Base-by-base conservation (phyloP, 2,888 invertebrate genomes). In the Drosophila peninsularis region DNA sequence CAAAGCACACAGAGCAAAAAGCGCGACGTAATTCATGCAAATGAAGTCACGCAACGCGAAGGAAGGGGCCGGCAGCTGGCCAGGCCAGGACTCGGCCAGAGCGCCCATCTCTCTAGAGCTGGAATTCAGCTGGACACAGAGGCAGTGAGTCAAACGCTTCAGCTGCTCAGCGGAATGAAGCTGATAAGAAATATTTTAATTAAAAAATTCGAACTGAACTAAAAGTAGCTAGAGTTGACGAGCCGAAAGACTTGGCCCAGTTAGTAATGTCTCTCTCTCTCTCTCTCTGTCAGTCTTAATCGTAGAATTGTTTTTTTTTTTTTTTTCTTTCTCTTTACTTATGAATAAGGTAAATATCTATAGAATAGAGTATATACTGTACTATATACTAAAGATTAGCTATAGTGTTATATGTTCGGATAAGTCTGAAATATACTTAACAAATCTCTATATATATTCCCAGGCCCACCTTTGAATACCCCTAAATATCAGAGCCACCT, bases 1-100 rank as follows among this genome's bases (percentile, higher is more conserved):
- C 47, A 30, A 47, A 13, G 30, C 30, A 32, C 17, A 30, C 47
- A 32, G 11, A 32, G 74, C 17, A 27, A 62, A 69, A 78, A 74
- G 75, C 44, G 78, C 78, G 72, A 78, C 82, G 78, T 85, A 89
- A 85, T 85, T 89, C 86, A 90, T 90, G 90, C 84, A 90, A 90
- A 90, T 88, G 70, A 80, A 90, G 90, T 90, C 90, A 90, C 90
- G 90, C 90, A 90, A 90, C 57, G 36, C 34, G 36, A 52, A 60
- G 52, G 61, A 32, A 47, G 21, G 13, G 44, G 21, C 11, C 5
- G 11, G 5, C 13, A 13, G 49, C 30, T 19, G 17, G 49, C 19
- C 47, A 45, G 34, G 24, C 5, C 4, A 24, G 24, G 39, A 9
- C 42, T 30, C 24, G 14, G 17, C 37, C 79, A 72, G n/a, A n/a